Evolutionary conservation across 2,888 invertebrate genomes (phyloP), one percentile per base, ranked within the genome.

Genomic region (Cerastis leucographa): DNA sequence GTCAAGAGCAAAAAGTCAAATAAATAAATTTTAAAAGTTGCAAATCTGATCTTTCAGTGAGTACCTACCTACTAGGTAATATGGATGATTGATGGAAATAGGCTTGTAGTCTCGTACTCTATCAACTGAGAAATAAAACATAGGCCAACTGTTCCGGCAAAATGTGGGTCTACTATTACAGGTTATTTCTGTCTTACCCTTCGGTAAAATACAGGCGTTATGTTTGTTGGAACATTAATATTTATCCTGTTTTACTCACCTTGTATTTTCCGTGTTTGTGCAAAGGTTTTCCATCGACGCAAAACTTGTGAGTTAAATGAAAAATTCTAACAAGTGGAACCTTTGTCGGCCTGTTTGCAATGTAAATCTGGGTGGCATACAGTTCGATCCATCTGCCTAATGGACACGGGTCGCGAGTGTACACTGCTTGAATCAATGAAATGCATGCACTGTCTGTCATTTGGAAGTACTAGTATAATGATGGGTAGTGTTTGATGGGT

Each of bases 301-400:
- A 14, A 78, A 74, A 83, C 49, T 64, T 67, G 59, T 29, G 51
- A 75, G 49, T 76, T 64, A 76, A 79, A 84, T 77, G 12, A 76
- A 82, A 85, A 77, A 85, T 70, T 54, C 61, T 71, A 74, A 79
- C 82, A 87, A 75, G 65, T 3, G 19, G 1, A 7, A 40, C 84
- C 85, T 89, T 88, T 90, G 88, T 88, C 79, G 86, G 77, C 83
- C 74, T 78, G 90, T 92, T 91, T 90, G 91, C 92, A 92, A 91
- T 91, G 90, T 88, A 91, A 91, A 92, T 90, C 79, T 71, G 77
- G 65, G 59, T 19, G 69, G 72, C 62, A 51, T 29, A 72, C 72
- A 66, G 85, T 71, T 80, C 81, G 78, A 83, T 88, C 91, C 90
- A 91, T 92, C 88, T 89, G 82, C 75, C 70, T 89, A 90, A 91